These are phyloP conservation scores for Danaus plexippus DNA, from an alignment of 1,140 invertebrate genomes.

Conservation along the genomic window DNA sequence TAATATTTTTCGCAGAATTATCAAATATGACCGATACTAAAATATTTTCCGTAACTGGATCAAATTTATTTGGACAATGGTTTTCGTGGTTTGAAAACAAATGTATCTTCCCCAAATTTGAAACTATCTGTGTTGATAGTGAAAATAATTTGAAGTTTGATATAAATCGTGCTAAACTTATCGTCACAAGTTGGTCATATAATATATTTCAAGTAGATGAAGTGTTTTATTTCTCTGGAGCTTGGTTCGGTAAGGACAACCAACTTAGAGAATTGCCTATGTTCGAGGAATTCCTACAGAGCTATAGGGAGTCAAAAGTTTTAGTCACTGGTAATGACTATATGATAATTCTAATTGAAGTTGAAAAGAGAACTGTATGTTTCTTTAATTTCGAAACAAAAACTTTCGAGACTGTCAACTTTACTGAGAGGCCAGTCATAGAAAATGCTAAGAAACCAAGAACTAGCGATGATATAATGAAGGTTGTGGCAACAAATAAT, in stretches of 20 bases:
- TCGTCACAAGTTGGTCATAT: conserved; percentile 48
- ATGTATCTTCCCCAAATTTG: conserved; percentile 34
- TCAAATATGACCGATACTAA: background rate
- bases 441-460: conserved; percentile 28
- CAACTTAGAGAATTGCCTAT: conserved; percentile 26
- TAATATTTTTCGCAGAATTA: too few species aligned
- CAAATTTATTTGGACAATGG: conserved; percentile 60
- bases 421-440: conserved; percentile 28
- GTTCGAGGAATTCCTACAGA: conserved; percentile 22
- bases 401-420: conserved; percentile 27
- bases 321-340: conserved; percentile 43
- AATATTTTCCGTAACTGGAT: conserved; percentile 41
- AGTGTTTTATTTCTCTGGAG: conserved; percentile 36
- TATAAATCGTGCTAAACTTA: conserved; percentile 26
- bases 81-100: conserved; percentile 21
- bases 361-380: conserved; percentile 27
- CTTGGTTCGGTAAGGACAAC: conserved; percentile 33
- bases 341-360: conserved; percentile 32
- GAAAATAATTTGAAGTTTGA: conserved; percentile 21
- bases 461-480: conserved; percentile 29
- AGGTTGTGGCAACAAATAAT: conserved; percentile 32
- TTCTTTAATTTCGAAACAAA: conserved; percentile 35
- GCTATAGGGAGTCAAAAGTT: conserved; percentile 16
- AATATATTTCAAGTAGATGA: conserved; percentile 41
- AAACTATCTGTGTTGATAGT: conserved; percentile 3